Base-by-base conservation (phyloP, 1,140 invertebrate species). In the Anadara kagoshimensis region DNA sequence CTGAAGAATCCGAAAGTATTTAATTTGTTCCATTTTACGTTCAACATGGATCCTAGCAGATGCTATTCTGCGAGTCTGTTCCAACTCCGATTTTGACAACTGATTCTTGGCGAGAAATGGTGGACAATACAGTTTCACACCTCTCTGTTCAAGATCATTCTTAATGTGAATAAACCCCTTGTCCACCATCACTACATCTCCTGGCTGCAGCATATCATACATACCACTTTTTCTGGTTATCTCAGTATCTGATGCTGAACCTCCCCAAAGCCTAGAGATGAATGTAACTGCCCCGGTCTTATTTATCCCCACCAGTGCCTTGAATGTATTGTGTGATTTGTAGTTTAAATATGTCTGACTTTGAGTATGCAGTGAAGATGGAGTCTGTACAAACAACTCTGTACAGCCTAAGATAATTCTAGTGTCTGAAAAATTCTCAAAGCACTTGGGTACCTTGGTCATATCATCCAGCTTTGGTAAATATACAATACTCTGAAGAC, bases 361-460 rank as follows among this genome's bases (percentile, higher is more conserved):
- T 59, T 73, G 58, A 36, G 69, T 76, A 41, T 79, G 45, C 14
- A 79, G 22, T 26, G 77, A 69, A 5, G 69, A 76, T 58, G 70
- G 73, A n/a, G 63, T 79, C 29, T 79, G 57, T 24, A 79, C 58
- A 59, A 73, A 78, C n/a, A 75, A 45, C 61, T 78, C 73, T 58
- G 77, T 75, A 44, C 73, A 78, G 47, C 75, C 72, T 5, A 74
- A 41, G 20, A 78, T 24, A 59, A 78, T 69, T 36, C 64, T 66
- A 10, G 68, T 78, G 41, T 75, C 72, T 22, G 11, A 41, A 65
- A 78, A 75, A 5, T 57, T 62, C 36, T 65, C 18, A 47, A 78
- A 78, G 56, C 71, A 74, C 1, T 65, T 12, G 18, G 72, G 76
- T n/a, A 66, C 44, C n/a, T 59, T 58, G 16, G 10, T 24, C 10